Conservation (phyloP, 2,888 invertebrate species). For the Trichopria drosophilae region DNA sequence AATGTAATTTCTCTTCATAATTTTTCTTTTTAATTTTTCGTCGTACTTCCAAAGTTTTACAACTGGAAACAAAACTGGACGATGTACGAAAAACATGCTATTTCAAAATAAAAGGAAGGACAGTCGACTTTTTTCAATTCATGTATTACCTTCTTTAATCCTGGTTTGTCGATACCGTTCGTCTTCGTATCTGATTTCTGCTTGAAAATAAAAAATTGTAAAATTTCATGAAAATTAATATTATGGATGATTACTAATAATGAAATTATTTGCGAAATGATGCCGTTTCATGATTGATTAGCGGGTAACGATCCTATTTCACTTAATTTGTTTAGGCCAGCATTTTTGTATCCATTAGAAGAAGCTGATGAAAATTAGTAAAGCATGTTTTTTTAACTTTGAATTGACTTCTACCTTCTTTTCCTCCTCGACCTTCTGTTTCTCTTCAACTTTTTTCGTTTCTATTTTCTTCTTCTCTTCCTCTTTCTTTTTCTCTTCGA, state of each 20-base stretch:
- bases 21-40: too few relatives aligned
- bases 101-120: constrained; percentile 6
- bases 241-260: too few relatives aligned
- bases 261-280: too few relatives aligned
- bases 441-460: constrained; percentile 40
- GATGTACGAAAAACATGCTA: constrained; percentile 4
- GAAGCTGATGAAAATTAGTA: constrained; percentile 5
- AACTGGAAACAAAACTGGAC: too few relatives aligned
- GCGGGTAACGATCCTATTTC: too few relatives aligned
- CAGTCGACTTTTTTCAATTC: too few relatives aligned
- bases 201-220: constrained; percentile 44
- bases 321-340: background rate
- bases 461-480: constrained; percentile 36
- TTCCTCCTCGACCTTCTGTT: constrained; percentile 43
- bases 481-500: constrained; percentile 27
- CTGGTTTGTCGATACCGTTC: constrained; percentile 55
- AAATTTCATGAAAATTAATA: background rate
- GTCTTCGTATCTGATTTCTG: constrained; percentile 50
- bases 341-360: background rate
- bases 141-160: constrained; percentile 51
- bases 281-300: too few relatives aligned
- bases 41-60: too few relatives aligned
- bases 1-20: constrained; percentile 1
- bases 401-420: constrained; percentile 50
- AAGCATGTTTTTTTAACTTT: constrained; percentile 43